Percentiles rank a stretch among this genome's conserved stretches.
Conservation (phyloP, 2,888 invertebrate genomes). For the Carcina quercana region DNA sequence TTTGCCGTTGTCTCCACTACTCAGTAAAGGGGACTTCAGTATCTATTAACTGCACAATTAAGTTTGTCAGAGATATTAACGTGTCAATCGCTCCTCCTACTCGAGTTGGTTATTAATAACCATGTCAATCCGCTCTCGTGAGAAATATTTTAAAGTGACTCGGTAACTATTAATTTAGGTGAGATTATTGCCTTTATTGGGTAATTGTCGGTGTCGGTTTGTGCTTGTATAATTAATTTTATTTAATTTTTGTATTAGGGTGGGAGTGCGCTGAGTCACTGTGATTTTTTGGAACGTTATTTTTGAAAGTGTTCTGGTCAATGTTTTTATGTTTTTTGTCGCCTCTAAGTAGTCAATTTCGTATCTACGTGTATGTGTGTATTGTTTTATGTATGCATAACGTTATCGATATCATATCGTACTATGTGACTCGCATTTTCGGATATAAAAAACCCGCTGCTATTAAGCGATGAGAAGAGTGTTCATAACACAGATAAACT, state of each 20-base stretch:
- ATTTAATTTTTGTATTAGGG: constrained; percentile 47
- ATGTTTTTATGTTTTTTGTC: too few relatives aligned
- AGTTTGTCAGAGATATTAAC: constrained; percentile 45
- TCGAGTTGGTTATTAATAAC: constrained; percentile 57
- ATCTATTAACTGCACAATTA: constrained; percentile 4
- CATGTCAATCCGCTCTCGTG: constrained; percentile 62
- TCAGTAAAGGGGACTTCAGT: constrained; percentile 21
- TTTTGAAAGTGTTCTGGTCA: constrained; percentile 1
- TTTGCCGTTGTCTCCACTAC: not conserved
- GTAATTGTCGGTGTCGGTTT: constrained; percentile 59
- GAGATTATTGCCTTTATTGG: constrained; percentile 56
- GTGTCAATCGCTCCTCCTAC: constrained; percentile 66
- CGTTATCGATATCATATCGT: too few relatives aligned
- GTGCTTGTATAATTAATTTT: constrained; percentile 55
- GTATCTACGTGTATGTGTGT: too few relatives aligned
- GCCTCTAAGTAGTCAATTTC: too few relatives aligned
- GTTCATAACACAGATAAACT: too few relatives aligned
- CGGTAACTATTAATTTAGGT: constrained; percentile 58
- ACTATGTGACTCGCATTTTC: too few relatives aligned
- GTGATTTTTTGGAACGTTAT: not conserved
- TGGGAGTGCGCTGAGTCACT: constrained; percentile 57
- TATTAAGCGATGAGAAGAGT: too few relatives aligned
- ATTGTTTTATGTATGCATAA: too few relatives aligned
- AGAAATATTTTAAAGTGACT: constrained; percentile 58
- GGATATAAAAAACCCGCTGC: too few relatives aligned